Evolutionary conservation across 2,888 invertebrate species (phyloP), one percentile per base, ranked within the genome.

Genomic region (Celastrina argiolus): DNA sequence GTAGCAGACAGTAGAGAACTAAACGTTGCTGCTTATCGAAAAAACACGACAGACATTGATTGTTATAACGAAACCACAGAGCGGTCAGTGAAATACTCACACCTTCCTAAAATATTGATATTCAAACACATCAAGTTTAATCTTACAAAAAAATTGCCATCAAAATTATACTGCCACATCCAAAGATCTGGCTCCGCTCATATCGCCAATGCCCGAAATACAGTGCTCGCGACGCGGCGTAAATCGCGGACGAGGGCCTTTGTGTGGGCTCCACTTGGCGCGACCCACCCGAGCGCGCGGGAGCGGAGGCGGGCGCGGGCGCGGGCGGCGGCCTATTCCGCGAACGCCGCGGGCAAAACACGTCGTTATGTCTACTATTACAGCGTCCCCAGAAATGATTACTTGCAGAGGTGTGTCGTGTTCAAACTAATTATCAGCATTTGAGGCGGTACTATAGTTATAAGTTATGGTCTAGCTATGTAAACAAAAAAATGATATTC

Each of bases 181-280:
- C 77, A 74, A 5, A 2, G 34, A 74, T 75, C 64, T 2, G 39
- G 61, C 42, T 74, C 79, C 74, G 34, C 16, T 69, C 68, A 70
- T 78, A 82, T 83, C 82, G 81, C 78, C 87, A 84, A 85, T 87
- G 88, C 87, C 88, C 90, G 83, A 89, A 90, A 90, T 88, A 88
- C 87, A 84, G 88, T 83, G 88, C 51, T 51, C 51, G 51, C 51
- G 51, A 51, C 51, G 51, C 86, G 91, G 22, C 51, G 51, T 92
- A 92, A 92, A 88, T 92, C 92, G 92, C 91, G 91, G 86, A 89
- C 77, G 82, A 81, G 83, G 84, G 84, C 83, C 87, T 87, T 85
- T 85, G 85, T 85, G 83, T 78, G 84, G 83, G 85, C 86, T 83
- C 83, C 78, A 74, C 77, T 74, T 75, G 79, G 81, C 80, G 78